Conservation (phyloP, 2,113 vertebrate genomes). For the Macheiramphus alcinus region DNA sequence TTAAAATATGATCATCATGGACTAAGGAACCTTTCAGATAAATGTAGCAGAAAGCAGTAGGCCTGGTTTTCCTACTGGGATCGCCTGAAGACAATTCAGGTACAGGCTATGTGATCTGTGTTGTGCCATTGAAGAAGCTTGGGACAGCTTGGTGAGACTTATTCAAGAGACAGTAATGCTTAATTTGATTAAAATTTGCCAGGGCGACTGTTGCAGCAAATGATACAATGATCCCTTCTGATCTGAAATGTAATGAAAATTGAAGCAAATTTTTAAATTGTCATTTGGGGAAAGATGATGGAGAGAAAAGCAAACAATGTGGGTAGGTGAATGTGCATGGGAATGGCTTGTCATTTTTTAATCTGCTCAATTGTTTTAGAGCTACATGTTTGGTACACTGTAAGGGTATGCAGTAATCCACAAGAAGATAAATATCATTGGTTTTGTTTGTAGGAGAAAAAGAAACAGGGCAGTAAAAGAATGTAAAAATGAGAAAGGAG, state of each 20-base stretch:
- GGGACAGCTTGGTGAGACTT: not conserved
- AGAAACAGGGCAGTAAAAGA: not conserved
- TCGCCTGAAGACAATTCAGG: not conserved
- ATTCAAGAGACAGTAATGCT: not conserved
- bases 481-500: not conserved
- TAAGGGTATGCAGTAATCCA: not conserved
- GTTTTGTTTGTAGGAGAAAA: not conserved
- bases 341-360: not conserved
- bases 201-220: not conserved
- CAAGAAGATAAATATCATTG: not conserved
- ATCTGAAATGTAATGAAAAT: not conserved
- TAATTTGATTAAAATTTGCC: not conserved
- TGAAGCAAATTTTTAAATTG: not conserved
- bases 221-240: not conserved
- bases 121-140: not conserved
- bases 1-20: not conserved
- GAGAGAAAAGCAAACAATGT: not conserved
- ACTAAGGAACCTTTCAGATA: not conserved
- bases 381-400: not conserved
- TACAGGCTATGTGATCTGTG: not conserved
- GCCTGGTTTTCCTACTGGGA: not conserved
- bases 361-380: not conserved
- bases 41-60: not conserved
- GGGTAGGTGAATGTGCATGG: not conserved
- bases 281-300: not conserved